phyloP scores from a whole-genome alignment of 2,888 invertebrate genomes.

The Alentia gelatinosa region DNA sequence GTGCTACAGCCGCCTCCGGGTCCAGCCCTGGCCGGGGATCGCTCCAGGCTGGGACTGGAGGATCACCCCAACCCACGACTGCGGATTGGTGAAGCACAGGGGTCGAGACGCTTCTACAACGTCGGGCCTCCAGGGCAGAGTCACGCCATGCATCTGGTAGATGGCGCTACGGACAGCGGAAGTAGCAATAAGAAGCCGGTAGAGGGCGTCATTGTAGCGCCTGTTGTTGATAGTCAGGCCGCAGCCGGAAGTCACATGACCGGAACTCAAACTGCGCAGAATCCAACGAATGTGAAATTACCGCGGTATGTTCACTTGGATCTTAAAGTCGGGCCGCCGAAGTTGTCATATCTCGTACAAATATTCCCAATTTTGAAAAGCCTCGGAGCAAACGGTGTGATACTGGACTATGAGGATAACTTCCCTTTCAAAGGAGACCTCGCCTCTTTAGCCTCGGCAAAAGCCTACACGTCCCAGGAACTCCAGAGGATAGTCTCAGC shows the following conservation, averaged over 20 bases:
- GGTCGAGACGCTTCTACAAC: background rate
- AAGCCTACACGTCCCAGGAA: background rate
- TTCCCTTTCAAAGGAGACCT: conserved; percentile 6
- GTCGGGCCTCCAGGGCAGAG: conserved; percentile 41
- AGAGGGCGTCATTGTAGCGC: background rate
- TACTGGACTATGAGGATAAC: background rate
- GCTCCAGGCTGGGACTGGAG: background rate
- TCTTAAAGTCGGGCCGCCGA: background rate
- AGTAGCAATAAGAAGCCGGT: background rate
- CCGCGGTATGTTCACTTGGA: background rate
- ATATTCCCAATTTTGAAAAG: background rate
- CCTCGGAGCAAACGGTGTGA: background rate
- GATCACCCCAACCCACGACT: conserved; percentile 6
- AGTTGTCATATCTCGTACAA: background rate
- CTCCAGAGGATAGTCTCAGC: background rate
- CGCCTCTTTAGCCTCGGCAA: background rate
- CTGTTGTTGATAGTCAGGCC: background rate
- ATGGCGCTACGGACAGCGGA: background rate
- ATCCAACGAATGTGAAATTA: background rate
- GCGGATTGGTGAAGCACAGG: background rate
- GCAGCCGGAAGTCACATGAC: background rate
- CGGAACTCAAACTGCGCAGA: background rate
- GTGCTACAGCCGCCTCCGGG: conserved; percentile 27
- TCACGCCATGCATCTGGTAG: conserved; percentile 17
- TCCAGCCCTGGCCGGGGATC: background rate